Conservation (phyloP, 2,888 invertebrate species). For the Microdon myrmicae region DNA sequence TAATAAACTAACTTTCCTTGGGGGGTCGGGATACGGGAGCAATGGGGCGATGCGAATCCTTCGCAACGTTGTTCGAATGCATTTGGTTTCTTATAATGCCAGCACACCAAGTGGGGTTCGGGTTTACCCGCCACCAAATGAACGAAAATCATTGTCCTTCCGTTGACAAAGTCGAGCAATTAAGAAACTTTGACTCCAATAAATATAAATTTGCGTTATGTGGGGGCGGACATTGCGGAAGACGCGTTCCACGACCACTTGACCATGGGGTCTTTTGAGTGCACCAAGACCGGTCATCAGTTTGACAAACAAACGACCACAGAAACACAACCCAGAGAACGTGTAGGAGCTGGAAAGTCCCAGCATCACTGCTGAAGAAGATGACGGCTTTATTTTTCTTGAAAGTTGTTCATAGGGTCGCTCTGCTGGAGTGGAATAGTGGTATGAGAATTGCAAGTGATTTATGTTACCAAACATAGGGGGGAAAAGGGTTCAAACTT, state of each 20-base stretch:
- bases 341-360: too few relatives aligned
- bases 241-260: conserved; percentile 22
- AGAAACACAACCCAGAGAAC: conserved; percentile 9
- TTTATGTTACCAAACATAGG: conserved; percentile 28
- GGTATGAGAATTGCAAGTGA: conserved; percentile 16
- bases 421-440: background rate
- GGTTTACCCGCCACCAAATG: conserved; percentile 19
- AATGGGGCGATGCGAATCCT: too few relatives aligned
- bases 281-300: background rate
- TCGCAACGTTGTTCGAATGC: too few relatives aligned
- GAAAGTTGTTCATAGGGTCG: conserved; percentile 20
- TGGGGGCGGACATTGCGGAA: background rate
- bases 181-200: conserved; percentile 46
- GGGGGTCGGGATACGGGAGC: too few relatives aligned
- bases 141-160: conserved; percentile 35
- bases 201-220: conserved; percentile 42
- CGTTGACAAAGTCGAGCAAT: conserved; percentile 45
- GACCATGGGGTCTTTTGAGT: conserved; percentile 1
- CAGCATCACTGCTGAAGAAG: too few relatives aligned
- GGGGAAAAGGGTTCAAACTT: conserved; percentile 12
- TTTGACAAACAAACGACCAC: conserved; percentile 29
- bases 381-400: conserved; percentile 5
- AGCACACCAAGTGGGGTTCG: background rate
- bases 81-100: conserved; percentile 23
- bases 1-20: conserved; percentile 21